Conservation (phyloP, 2,797 vertebrate genomes). For the Tenualosa thibaudeaui region DNA sequence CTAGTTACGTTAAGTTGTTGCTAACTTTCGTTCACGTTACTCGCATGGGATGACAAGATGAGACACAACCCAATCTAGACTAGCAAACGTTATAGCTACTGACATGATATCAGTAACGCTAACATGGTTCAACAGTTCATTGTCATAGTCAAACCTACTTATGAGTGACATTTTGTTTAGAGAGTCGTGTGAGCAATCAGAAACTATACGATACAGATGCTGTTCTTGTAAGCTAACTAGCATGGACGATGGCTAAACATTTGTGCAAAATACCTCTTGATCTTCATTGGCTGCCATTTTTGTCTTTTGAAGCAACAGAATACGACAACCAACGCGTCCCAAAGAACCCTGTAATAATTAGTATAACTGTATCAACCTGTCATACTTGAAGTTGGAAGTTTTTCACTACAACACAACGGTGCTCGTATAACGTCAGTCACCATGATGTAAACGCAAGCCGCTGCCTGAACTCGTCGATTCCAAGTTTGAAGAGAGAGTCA, state of each 20-base stretch:
- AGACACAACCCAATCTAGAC: not conserved
- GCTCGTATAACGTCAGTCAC: not conserved
- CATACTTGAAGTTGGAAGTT: conserved; percentile 14
- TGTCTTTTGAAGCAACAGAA: conserved; percentile 6
- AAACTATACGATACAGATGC: not conserved
- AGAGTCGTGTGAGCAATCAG: not conserved
- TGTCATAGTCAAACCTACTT: not conserved
- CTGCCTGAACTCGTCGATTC: not conserved
- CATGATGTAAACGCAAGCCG: conserved; percentile 7
- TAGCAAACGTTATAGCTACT: not conserved
- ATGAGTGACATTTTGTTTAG: not conserved
- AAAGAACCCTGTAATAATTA: not conserved
- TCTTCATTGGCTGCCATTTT: conserved; percentile 93
- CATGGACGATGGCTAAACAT: not conserved
- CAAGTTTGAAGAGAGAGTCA: not conserved
- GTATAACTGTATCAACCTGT: conserved; percentile 12
- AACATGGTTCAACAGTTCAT: not conserved
- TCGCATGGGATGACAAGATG: not conserved
- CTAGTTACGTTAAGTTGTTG: not conserved
- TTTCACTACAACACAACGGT: not conserved
- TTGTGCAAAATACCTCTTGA: conserved; percentile 81
- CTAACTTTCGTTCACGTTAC: not conserved
- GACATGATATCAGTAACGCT: not conserved
- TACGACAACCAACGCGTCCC: not conserved
- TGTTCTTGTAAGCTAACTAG: conserved; percentile 15